These are phyloP conservation scores for Asobara japonica DNA, from an alignment of 1,140 invertebrate genomes.

Conservation along the genomic window DNA sequence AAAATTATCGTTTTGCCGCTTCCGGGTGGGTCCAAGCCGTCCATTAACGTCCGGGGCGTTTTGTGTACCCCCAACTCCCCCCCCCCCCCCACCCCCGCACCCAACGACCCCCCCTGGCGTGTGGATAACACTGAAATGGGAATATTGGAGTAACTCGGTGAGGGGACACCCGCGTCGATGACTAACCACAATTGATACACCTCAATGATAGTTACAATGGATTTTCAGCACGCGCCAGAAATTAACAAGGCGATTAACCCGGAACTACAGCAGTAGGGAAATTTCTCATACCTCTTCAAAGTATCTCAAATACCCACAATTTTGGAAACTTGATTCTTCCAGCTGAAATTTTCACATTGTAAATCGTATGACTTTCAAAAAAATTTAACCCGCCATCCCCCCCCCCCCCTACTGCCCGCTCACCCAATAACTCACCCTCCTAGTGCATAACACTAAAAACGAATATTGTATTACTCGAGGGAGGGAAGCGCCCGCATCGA, in stretches of 20 bases:
- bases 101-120: neutral
- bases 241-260: neutral
- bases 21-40: slow-evolving; percentile 27
- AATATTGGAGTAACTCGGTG: neutral
- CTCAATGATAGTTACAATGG: slow-evolving; percentile 2
- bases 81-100: neutral
- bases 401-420: no score
- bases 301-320: no score
- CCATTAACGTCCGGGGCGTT: slow-evolving; percentile 31
- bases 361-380: no score
- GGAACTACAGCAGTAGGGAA: no score
- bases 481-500: neutral
- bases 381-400: no score
- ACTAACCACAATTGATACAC: slow-evolving; percentile 20
- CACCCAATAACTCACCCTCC: no score
- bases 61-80: neutral
- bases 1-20: slow-evolving; percentile 50
- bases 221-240: neutral
- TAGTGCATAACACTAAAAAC: neutral
- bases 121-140: neutral
- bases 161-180: neutral
- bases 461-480: neutral
- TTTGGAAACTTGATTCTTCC: no score
- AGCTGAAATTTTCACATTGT: no score
- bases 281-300: no score